Percentiles rank a stretch among this genome's conserved stretches.
phyloP scores from a whole-genome alignment of 2,113 vertebrate species.

The Clupea harengus region DNA sequence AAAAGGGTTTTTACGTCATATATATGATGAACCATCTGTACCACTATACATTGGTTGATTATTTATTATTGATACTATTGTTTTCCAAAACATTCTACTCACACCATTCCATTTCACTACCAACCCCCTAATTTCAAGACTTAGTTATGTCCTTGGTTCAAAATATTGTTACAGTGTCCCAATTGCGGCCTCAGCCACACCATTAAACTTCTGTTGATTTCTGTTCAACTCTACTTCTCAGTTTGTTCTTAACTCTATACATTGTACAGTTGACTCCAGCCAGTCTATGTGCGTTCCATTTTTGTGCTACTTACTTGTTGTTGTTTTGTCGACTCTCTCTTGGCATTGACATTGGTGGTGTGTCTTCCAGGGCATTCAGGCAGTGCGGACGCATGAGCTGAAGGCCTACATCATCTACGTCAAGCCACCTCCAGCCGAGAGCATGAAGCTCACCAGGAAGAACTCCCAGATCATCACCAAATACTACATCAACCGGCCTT shows the following conservation, averaged over 20 bases:
- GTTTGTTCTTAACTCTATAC: not conserved
- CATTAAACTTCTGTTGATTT: not conserved
- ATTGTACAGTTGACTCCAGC: not conserved
- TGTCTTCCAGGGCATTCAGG: slow-evolving; percentile 76
- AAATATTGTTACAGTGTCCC: too few relatives aligned
- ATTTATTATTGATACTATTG: too few relatives aligned
- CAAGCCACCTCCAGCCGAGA: slow-evolving; percentile 81
- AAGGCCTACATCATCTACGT: slow-evolving; percentile 90
- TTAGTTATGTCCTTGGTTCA: too few relatives aligned
- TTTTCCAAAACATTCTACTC: too few relatives aligned
- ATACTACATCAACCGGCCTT: slow-evolving; percentile 85
- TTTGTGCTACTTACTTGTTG: not conserved
- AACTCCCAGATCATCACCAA: slow-evolving; percentile 83
- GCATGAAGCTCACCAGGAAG: slow-evolving; percentile 80
- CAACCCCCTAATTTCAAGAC: too few relatives aligned
- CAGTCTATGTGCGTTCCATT: too few relatives aligned
- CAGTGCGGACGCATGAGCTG: slow-evolving; percentile 82
- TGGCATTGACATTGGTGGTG: not conserved
- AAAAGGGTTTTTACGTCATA: not conserved
- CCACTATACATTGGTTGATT: too few relatives aligned
- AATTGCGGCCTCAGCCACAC: too few relatives aligned
- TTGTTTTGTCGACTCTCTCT: not conserved
- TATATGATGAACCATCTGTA: not conserved
- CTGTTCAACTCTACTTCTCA: not conserved
- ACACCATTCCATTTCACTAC: too few relatives aligned